Evolutionary conservation across 1,140 invertebrate genomes (phyloP), one percentile per base, ranked within the genome.

Genomic region (Ceratosolen fusciceps): DNA sequence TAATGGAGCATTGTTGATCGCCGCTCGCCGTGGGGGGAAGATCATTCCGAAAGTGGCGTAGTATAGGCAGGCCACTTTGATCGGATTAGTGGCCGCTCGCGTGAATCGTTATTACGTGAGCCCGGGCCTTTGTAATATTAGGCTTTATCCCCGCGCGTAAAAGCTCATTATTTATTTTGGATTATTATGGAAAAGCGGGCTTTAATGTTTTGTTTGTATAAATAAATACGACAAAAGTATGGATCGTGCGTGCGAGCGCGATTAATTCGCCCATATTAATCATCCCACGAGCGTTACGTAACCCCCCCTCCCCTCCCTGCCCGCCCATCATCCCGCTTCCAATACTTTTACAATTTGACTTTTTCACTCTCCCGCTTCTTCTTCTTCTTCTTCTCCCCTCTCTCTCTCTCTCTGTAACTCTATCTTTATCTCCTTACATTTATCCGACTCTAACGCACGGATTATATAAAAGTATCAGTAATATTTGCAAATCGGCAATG

Each of bases 41-140:
- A 79, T 79, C 71, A 26, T 73, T 79, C 74, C 67, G 76, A 72
- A 78, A 60, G 60, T n/a, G 4, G 70, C 37, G 2, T 12, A 31
- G n/a, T n/a, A n/a, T n/a, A n/a, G n/a, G n/a, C 16, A 47, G 37
- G 71, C 37, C 5, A 54, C 67, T 67, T 65, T 73, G 73, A 78
- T 72, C 77, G 71, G 77, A 79, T 74, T 74, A 56, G 7, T 24
- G 31, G 49, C 14, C 47, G 43, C 43, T 34, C n/a, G 29, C 43
- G 12, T 49, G 49, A 29, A 1, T 56, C 7, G 31, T 58, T 58
- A 58, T 77, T 70, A 37, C 75, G 37, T 29, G 12, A 43, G 31
- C 10, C n/a, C 8, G 19, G 49, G 21, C 58, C 29, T 34, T 76
- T 70, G 47, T 77, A 56, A 56, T 77, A 47, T 70, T 77, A 52